A percentile compares a stretch with the other conserved stretches of the same genome.
These are phyloP conservation scores for Petaurus breviceps DNA, from an alignment of 2,113 vertebrate genomes.

Conservation along the genomic window DNA sequence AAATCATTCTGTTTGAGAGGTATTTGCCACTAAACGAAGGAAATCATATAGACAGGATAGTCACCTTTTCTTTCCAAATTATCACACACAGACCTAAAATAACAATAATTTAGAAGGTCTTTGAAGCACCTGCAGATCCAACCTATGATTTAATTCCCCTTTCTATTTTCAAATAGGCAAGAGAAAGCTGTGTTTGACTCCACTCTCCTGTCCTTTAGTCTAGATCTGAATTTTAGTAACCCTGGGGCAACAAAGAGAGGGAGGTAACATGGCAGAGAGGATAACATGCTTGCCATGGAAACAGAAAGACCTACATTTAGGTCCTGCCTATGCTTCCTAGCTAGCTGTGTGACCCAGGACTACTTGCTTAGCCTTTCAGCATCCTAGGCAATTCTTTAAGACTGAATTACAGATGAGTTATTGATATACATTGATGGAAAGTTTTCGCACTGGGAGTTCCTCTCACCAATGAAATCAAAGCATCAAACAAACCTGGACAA, in stretches of 20 bases:
- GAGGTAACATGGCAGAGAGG: background rate
- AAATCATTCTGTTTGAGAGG: background rate
- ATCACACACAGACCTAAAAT: background rate
- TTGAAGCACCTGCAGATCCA: background rate
- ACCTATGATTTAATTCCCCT: background rate
- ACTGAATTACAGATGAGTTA: background rate
- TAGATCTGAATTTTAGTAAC: background rate
- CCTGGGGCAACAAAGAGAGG: background rate
- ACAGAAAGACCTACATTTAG: background rate
- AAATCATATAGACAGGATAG: background rate
- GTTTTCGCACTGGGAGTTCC: background rate
- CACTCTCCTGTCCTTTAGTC: background rate
- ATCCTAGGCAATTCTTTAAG: background rate
- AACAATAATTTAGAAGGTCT: background rate
- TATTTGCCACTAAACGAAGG: background rate
- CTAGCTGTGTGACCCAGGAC: background rate
- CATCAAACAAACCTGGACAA: background rate
- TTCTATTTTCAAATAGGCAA: background rate
- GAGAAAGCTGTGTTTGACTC: background rate
- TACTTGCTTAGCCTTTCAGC: background rate
- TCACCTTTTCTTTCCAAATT: background rate
- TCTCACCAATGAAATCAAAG: background rate
- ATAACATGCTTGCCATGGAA: background rate
- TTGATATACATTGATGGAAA: background rate
- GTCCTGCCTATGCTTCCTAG: background rate